Evolutionary conservation across 2,113 vertebrate species (phyloP).

Genomic region (Egretta garzetta): DNA sequence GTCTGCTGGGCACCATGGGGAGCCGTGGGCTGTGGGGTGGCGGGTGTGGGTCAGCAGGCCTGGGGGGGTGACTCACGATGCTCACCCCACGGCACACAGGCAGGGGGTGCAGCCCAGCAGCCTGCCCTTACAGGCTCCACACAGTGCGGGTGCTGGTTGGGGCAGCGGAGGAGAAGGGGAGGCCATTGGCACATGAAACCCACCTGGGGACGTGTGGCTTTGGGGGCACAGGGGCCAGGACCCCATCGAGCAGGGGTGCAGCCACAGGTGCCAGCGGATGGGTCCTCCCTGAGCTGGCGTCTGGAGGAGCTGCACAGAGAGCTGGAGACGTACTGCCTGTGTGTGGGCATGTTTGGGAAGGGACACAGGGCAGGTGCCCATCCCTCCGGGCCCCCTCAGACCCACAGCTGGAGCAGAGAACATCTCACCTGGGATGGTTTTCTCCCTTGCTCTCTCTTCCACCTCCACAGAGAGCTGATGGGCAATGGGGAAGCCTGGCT

Average conservation of each 20-base stretch:
- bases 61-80: neutral
- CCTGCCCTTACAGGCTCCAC: neutral
- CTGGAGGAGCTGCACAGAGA: neutral
- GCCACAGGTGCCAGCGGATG: neutral
- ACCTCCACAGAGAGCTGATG: rapidly evolving
- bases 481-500: neutral
- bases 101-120: neutral
- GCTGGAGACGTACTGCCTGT: neutral
- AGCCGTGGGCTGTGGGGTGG: neutral
- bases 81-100: neutral
- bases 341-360: neutral
- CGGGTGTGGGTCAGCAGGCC: neutral
- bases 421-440: neutral
- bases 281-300: neutral
- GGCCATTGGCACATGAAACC: neutral
- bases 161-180: neutral
- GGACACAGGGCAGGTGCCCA: neutral
- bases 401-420: neutral
- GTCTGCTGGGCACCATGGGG: rapidly evolving
- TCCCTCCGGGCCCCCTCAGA: neutral
- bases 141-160: neutral
- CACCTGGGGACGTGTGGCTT: neutral
- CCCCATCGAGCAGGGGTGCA: neutral
- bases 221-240: rapidly evolving
- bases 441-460: neutral